phyloP scores from a whole-genome alignment of 1,140 invertebrate species.

The Venturia canescens region DNA sequence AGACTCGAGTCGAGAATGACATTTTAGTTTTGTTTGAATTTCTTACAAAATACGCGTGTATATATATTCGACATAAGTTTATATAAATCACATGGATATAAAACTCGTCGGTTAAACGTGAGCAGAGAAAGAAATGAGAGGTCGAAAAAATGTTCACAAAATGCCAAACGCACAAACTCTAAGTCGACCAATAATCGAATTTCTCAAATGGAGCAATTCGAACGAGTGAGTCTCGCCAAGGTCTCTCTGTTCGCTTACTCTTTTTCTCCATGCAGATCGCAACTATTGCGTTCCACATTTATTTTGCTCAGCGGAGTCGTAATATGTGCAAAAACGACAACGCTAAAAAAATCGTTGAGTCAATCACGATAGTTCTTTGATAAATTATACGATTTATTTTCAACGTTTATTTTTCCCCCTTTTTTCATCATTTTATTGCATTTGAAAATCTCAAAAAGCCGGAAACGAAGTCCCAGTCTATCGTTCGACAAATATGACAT shows the following conservation, averaged over 20 bases:
- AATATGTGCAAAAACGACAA: neutral
- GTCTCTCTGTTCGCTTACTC: neutral
- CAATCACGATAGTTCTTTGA: neutral
- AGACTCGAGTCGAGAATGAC: conserved; percentile 4
- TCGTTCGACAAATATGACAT: conserved; percentile 59
- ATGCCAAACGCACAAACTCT: conserved; percentile 28
- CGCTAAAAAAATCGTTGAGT: too few species aligned
- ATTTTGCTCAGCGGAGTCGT: neutral
- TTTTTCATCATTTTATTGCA: conserved; percentile 3
- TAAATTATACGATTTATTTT: neutral
- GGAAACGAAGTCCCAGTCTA: conserved; percentile 46
- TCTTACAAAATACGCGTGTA: conserved; percentile 19
- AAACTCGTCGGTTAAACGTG: neutral
- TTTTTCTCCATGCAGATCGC: neutral
- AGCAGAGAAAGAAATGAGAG: conserved; percentile 14
- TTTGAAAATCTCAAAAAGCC: neutral
- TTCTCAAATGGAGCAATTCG: neutral
- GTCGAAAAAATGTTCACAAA: too few species aligned
- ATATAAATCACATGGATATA: neutral
- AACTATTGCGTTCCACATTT: neutral
- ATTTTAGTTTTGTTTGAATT: conserved; percentile 45
- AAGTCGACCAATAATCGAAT: conserved; percentile 32
- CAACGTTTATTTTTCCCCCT: neutral
- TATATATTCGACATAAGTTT: conserved; percentile 7
- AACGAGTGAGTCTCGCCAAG: neutral